Conservation (phyloP, 1,140 invertebrate genomes). For the Doryteuthis pealeii region DNA sequence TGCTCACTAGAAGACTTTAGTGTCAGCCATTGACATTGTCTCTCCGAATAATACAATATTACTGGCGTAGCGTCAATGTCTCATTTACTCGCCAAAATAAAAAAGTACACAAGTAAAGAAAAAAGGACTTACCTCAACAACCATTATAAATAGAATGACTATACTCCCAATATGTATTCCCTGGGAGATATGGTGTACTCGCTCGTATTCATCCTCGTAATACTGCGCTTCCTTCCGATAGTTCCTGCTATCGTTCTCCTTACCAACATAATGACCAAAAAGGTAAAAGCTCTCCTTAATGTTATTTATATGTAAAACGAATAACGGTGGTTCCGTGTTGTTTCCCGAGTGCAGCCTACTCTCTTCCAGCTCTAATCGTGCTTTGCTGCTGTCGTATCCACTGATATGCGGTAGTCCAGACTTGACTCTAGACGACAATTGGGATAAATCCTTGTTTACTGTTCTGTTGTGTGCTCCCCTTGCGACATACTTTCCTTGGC, state of each 20-base stretch:
- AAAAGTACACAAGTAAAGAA: no score
- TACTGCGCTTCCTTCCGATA: constrained; percentile 25
- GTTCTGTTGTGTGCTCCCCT: neutral
- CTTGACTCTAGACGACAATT: neutral
- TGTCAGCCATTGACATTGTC: no score
- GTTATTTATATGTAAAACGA: constrained; percentile 35
- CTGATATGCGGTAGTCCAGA: neutral
- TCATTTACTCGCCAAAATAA: no score
- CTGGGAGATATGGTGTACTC: constrained; percentile 31
- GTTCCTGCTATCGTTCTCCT: neutral
- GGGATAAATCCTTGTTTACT: neutral
- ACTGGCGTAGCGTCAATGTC: no score
- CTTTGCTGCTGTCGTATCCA: neutral
- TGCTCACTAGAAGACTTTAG: no score
- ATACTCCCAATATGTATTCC: constrained; percentile 33
- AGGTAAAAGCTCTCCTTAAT: constrained; percentile 33
- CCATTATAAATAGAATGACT: constrained; percentile 34
- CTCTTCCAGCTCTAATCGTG: neutral
- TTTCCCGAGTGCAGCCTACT: neutral
- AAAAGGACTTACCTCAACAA: constrained; percentile 30
- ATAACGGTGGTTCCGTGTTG: constrained; percentile 20
- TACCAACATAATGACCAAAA: constrained; percentile 27
- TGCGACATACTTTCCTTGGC: neutral
- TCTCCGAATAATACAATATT: no score
- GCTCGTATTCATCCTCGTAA: constrained; percentile 26